Percentiles rank a stretch among this genome's conserved stretches.
Conservation (phyloP, 2,888 invertebrate species). For the Parascotia fuliginaria region DNA sequence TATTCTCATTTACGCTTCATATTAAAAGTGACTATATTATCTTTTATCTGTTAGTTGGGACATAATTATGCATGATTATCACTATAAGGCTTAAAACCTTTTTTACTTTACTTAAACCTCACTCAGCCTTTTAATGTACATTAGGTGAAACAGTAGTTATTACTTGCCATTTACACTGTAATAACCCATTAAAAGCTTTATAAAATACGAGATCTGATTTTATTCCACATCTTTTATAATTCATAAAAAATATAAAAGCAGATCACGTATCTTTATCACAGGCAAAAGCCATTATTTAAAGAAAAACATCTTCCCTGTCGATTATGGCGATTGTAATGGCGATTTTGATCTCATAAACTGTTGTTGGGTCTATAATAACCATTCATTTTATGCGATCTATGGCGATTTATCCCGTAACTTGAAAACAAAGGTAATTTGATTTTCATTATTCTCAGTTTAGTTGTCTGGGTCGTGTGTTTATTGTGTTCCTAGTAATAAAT, state of each 20-base stretch:
- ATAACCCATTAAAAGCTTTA: conserved; percentile 3
- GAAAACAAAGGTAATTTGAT: conserved; percentile 42
- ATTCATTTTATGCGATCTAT: conserved; percentile 22
- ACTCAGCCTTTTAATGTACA: neutral
- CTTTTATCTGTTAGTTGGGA: too few species aligned
- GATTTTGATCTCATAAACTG: conserved; percentile 29
- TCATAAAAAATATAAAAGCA: conserved; percentile 3
- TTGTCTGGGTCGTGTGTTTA: conserved; percentile 27
- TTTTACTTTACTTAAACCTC: neutral
- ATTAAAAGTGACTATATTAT: too few species aligned
- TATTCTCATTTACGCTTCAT: too few species aligned
- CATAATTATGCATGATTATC: too few species aligned
- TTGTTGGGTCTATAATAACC: conserved; percentile 21
- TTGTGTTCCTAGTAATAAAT: conserved; percentile 42
- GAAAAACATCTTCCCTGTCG: conserved; percentile 12
- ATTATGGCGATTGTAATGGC: conserved; percentile 9
- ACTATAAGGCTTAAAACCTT: neutral
- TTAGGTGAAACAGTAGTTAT: neutral
- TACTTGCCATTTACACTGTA: neutral
- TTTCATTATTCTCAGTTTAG: conserved; percentile 36
- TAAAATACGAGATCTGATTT: conserved; percentile 2
- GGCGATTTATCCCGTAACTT: conserved; percentile 37
- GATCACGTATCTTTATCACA: conserved; percentile 19
- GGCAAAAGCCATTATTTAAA: conserved; percentile 1
- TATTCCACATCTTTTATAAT: conserved; percentile 3